Evolutionary conservation across 2,888 invertebrate genomes (phyloP).

Genomic region (Phaedon cochleariae): DNA sequence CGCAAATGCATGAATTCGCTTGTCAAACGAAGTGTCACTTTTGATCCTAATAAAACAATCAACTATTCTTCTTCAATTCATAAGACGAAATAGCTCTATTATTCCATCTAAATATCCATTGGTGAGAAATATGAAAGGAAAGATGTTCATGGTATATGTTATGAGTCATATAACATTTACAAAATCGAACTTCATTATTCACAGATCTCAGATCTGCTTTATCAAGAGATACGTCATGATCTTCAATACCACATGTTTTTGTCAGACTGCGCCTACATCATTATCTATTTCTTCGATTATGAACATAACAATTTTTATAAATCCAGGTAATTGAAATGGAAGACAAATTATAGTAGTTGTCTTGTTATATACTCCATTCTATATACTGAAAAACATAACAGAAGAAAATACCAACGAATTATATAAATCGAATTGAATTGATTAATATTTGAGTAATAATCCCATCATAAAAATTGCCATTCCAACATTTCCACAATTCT

Average conservation of each 20-base stretch:
- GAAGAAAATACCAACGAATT: conserved; percentile 29
- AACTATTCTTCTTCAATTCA: too few species aligned
- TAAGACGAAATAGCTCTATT: too few species aligned
- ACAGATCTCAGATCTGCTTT: too few species aligned
- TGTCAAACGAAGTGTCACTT: too few species aligned
- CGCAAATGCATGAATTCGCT: too few species aligned
- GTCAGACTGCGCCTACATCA: neutral
- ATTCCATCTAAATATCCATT: too few species aligned
- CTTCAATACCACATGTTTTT: neutral
- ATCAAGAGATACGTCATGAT: too few species aligned
- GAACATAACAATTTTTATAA: conserved; percentile 3
- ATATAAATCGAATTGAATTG: conserved; percentile 38
- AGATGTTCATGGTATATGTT: too few species aligned
- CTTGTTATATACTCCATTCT: conserved; percentile 1
- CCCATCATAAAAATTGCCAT: conserved; percentile 25
- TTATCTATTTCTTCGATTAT: neutral
- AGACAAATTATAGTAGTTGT: conserved; percentile 6
- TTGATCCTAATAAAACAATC: too few species aligned
- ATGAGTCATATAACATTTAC: too few species aligned
- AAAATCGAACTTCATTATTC: too few species aligned
- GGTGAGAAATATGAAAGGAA: too few species aligned
- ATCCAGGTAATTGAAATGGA: conserved; percentile 3
- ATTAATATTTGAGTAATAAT: conserved; percentile 41
- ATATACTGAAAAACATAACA: conserved; percentile 8
- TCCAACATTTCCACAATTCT: conserved; percentile 45